Conservation (phyloP, 2,888 invertebrate species). For the Ceramica pisi region DNA sequence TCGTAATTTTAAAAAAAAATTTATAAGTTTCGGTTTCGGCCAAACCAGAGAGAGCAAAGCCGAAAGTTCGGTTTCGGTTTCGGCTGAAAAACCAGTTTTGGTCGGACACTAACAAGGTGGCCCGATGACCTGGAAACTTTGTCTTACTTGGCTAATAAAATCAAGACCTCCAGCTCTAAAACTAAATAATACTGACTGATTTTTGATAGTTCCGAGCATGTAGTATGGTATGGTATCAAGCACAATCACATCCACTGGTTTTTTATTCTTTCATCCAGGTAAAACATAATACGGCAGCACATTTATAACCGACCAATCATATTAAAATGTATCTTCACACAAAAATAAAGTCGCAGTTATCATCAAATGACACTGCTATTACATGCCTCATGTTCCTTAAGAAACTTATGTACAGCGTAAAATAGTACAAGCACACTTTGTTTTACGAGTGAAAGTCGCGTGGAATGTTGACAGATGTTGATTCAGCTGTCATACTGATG, state of each 20-base stretch:
- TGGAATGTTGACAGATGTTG: constrained; percentile 40
- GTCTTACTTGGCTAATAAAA: too few species aligned
- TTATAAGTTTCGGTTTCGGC: too few species aligned
- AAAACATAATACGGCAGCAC: not conserved
- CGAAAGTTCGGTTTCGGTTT: too few species aligned
- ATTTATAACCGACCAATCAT: constrained; percentile 17
- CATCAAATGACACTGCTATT: constrained; percentile 44
- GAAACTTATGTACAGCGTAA: not conserved
- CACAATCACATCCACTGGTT: not conserved
- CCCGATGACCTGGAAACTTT: too few species aligned
- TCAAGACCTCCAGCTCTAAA: too few species aligned
- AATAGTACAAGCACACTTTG: fast-evolving
- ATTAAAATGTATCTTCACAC: constrained; percentile 28
- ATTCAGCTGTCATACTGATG: constrained; percentile 44
- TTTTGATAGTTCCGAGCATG: too few species aligned
- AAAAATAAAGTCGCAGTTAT: constrained; percentile 36
- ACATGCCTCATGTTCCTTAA: not conserved
- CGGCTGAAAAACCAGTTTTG: too few species aligned
- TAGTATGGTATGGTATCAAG: too few species aligned
- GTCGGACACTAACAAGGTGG: too few species aligned
- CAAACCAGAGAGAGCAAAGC: too few species aligned
- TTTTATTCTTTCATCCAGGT: constrained; percentile 12
- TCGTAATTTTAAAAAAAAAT: too few species aligned
- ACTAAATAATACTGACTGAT: too few species aligned
- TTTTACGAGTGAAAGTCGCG: constrained; percentile 23